phyloP scores from a whole-genome alignment of 2,797 vertebrate genomes.

The Zonotrichia albicollis region DNA sequence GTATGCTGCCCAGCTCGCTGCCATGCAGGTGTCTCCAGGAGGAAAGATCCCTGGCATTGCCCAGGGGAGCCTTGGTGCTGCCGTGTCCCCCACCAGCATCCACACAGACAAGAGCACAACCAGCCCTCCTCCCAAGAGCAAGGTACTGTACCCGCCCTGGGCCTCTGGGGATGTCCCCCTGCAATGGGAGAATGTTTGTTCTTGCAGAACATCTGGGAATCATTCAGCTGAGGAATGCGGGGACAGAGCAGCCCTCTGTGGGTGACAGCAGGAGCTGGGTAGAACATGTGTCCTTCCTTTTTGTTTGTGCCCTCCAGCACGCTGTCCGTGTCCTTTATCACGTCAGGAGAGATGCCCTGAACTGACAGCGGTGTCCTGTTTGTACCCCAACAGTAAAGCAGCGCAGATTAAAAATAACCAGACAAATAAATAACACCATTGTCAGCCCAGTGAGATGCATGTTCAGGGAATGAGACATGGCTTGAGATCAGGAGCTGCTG shows the following conservation, averaged over 20 bases:
- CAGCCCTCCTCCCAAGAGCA: slow-evolving; percentile 90
- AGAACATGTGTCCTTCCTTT: slow-evolving; percentile 14
- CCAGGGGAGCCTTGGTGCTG: slow-evolving; percentile 88
- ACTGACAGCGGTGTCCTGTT: slow-evolving; percentile 25
- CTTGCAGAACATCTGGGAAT: not conserved
- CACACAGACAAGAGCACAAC: slow-evolving; percentile 92
- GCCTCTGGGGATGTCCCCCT: not conserved
- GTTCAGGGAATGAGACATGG: not conserved
- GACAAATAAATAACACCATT: slow-evolving; percentile 25
- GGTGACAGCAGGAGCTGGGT: not conserved
- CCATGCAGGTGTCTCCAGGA: slow-evolving; percentile 97
- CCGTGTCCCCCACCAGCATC: slow-evolving; percentile 92
- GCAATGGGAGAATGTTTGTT: not conserved
- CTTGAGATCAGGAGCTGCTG: slow-evolving; percentile 4
- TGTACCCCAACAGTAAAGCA: slow-evolving; percentile 35
- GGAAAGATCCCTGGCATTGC: slow-evolving; percentile 91
- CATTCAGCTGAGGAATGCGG: not conserved
- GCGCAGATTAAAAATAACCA: slow-evolving; percentile 59
- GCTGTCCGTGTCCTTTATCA: not conserved
- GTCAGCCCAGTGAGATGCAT: slow-evolving; percentile 28
- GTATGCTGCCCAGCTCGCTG: slow-evolving; percentile 96
- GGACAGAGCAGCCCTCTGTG: not conserved
- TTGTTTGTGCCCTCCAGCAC: not conserved
- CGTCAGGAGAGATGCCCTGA: slow-evolving; percentile 36
- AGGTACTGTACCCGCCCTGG: slow-evolving; percentile 85